Evolutionary conservation across 2,888 invertebrate species (phyloP).

Genomic region (Megastigmus dorsalis): DNA sequence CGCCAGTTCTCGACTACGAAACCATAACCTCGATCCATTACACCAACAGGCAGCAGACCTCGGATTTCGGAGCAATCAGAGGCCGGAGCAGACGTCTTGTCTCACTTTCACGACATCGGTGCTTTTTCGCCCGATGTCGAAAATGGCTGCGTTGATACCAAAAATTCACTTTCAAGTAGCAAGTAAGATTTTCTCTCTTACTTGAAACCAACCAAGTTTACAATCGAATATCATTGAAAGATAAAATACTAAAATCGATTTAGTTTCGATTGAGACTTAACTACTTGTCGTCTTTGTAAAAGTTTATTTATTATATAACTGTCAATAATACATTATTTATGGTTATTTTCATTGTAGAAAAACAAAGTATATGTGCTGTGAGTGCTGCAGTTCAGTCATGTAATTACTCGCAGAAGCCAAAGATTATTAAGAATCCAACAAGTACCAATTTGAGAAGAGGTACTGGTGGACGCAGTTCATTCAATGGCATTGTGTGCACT

Average conservation of each 20-base stretch:
- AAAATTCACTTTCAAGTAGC: slow-evolving; percentile 58
- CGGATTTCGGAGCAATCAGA: neutral
- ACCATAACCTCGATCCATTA: too few species aligned
- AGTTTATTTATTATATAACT: slow-evolving; percentile 54
- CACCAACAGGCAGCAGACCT: neutral
- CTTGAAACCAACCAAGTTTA: neutral
- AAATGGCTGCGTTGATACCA: slow-evolving; percentile 65
- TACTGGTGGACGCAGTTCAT: slow-evolving; percentile 95
- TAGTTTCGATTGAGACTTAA: too few species aligned
- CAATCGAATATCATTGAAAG: too few species aligned
- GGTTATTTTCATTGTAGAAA: slow-evolving; percentile 56
- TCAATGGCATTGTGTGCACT: slow-evolving; percentile 98
- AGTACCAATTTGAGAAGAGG: slow-evolving; percentile 84
- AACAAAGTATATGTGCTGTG: slow-evolving; percentile 57
- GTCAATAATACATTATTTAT: slow-evolving; percentile 33
- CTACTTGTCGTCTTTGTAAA: too few species aligned
- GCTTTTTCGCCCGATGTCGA: slow-evolving; percentile 54
- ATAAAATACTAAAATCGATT: too few species aligned
- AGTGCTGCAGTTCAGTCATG: slow-evolving; percentile 60
- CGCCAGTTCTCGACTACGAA: slow-evolving; percentile 18
- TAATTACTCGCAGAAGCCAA: slow-evolving; percentile 61
- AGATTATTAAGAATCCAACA: slow-evolving; percentile 65
- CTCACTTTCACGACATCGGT: slow-evolving; percentile 37
- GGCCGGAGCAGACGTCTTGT: slow-evolving; percentile 32
- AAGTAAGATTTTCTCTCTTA: slow-evolving; percentile 59